phyloP scores from a whole-genome alignment of 2,888 invertebrate species.

The Mesorhabditis belari region DNA sequence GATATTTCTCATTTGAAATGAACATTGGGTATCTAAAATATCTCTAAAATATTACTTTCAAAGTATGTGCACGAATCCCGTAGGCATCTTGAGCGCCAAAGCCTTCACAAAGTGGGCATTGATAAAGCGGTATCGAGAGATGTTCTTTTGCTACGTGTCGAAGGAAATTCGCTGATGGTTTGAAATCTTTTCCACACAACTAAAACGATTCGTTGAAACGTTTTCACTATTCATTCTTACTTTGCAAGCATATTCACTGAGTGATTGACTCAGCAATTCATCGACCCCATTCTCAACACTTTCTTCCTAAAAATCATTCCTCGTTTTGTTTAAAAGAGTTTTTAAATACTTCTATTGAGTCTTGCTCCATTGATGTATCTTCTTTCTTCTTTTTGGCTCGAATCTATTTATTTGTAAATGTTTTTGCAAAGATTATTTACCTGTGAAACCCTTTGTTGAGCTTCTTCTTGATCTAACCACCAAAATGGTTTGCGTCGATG shows the following conservation, averaged over 20 bases:
- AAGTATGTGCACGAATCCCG: conserved; percentile 28
- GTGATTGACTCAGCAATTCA: conserved; percentile 2
- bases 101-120: conserved; percentile 32
- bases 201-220: conserved; percentile 5
- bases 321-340: neutral
- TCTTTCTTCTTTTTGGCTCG: conserved; percentile 2
- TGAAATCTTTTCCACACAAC: conserved; percentile 30
- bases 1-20: no score
- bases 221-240: neutral
- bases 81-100: conserved; percentile 24
- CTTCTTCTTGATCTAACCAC: conserved; percentile 17
- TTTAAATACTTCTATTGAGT: neutral
- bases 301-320: neutral
- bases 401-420: no score
- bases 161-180: conserved; percentile 33
- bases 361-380: conserved; percentile 1
- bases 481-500: conserved; percentile 23
- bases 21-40: no score
- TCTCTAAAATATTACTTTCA: conserved; percentile 13
- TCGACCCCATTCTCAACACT: neutral
- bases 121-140: conserved; percentile 42
- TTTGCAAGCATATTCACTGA: conserved; percentile 14
- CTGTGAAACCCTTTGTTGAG: neutral
- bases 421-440: no score
- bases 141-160: conserved; percentile 40